These are phyloP conservation scores for Rhyacichthys aspro DNA, from an alignment of 2,797 vertebrate species.

Conservation along the genomic window DNA sequence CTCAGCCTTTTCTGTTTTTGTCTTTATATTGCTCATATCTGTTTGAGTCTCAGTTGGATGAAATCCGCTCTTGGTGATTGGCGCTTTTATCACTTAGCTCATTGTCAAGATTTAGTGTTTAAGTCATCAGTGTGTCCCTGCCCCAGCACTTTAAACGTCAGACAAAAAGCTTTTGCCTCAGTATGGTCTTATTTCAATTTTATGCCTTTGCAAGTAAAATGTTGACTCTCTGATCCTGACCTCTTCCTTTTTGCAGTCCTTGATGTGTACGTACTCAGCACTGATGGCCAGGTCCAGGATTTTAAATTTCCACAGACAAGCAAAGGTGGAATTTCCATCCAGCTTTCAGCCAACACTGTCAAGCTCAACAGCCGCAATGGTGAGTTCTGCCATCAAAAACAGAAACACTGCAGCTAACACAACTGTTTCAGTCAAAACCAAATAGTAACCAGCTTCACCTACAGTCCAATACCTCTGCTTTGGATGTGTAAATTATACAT, in stretches of 20 bases:
- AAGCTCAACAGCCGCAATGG: slow-evolving; percentile 98
- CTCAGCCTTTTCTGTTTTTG: slow-evolving; percentile 6
- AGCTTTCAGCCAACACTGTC: slow-evolving; percentile 96
- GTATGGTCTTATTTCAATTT: slow-evolving; percentile 15
- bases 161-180: slow-evolving; percentile 25
- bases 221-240: slow-evolving; percentile 20
- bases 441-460: too few species aligned
- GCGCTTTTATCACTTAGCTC: slow-evolving; percentile 43
- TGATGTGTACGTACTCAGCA: slow-evolving; percentile 96
- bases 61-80: slow-evolving; percentile 45
- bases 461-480: too few species aligned
- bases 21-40: slow-evolving; percentile 46
- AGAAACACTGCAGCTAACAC: too few species aligned
- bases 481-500: not conserved
- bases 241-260: slow-evolving; percentile 81
- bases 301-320: slow-evolving; percentile 96
- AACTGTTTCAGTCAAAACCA: too few species aligned
- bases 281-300: slow-evolving; percentile 97
- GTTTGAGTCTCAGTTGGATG: slow-evolving; percentile 18
- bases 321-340: slow-evolving; percentile 92
- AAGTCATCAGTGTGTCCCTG: slow-evolving; percentile 16
- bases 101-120: slow-evolving; percentile 39
- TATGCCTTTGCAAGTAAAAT: slow-evolving; percentile 21
- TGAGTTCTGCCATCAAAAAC: slow-evolving; percentile 77
- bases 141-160: slow-evolving; percentile 41